Evolutionary conservation across 2,797 vertebrate species (phyloP), one percentile per base, ranked within the genome.

Genomic region (Acridotheres tristis): DNA sequence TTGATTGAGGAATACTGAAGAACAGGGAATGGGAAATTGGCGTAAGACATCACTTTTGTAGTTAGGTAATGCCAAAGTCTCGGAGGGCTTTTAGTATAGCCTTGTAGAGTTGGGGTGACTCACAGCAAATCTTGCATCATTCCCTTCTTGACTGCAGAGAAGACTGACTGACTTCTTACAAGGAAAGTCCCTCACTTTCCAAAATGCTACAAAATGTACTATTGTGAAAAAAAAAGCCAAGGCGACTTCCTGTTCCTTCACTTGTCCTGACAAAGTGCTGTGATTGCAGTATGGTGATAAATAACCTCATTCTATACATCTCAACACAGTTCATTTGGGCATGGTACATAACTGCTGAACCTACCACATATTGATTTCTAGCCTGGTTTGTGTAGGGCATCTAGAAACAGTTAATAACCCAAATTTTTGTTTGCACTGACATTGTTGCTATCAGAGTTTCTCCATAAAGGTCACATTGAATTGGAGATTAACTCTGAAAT

Each of bases 401-500:
- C 25, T 95, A 88, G 75, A 85, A 88, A 74, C 34, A 71, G 36
- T 69, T 88, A 62, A 18, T 32, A 88, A 50, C 45, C 61, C 29
- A 75, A 22, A 61, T 58, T 77, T 90, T 92, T 85, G 32, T 66
- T 82, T 58, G n/a, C 18, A 38, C 40, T 83, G 71, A 38, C 30
- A 71, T 55, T 83, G 29, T 76, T 77, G 22, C 45, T 77, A 3
- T 86, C 29, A 79, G 9, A 79, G 9, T 68, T 95, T 58, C 29
- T 27, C 7, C 5, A 4, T 80, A 66, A 92, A 80, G 78, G 58
- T 85, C 36, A 30, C 51, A 38, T 23, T 72, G 51, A 23, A 59
- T 59, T 79, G 87, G 63, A 90, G 42, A 32, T 47, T 94, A 79
- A 94, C 51, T 88, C 76, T 89, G 68, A 78, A 89, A 88, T 95